These are phyloP conservation scores for Drosophila basisetae DNA, from an alignment of 2,888 invertebrate genomes.

Conservation along the genomic window DNA sequence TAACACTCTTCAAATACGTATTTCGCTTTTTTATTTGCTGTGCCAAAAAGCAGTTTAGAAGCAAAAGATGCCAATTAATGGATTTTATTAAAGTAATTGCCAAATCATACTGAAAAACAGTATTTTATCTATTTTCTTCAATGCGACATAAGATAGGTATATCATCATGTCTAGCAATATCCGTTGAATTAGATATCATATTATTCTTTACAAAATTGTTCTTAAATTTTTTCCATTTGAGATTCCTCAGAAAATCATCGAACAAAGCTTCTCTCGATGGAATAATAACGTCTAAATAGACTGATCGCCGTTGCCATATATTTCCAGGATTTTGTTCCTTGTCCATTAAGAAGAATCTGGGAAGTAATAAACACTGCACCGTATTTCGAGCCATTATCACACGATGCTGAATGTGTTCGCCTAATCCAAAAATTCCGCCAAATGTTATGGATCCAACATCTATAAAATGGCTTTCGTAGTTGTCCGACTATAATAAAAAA, in stretches of 20 bases:
- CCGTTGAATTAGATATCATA: slow-evolving; percentile 48
- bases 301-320: slow-evolving; percentile 83
- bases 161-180: slow-evolving; percentile 76
- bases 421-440: slow-evolving; percentile 88
- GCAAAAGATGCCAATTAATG: neutral
- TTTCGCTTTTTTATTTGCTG: neutral
- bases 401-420: slow-evolving; percentile 89
- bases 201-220: slow-evolving; percentile 63
- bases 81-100: fast-evolving
- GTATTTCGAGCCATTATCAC: slow-evolving; percentile 88
- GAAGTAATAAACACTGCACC: slow-evolving; percentile 89
- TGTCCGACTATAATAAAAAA: slow-evolving; percentile 12
- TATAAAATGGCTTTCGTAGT: slow-evolving; percentile 80
- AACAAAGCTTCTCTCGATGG: slow-evolving; percentile 82
- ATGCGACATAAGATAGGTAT: slow-evolving; percentile 84
- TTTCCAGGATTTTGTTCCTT: slow-evolving; percentile 84
- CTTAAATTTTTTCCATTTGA: slow-evolving; percentile 83
- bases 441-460: slow-evolving; percentile 83
- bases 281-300: slow-evolving; percentile 81
- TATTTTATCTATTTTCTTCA: slow-evolving; percentile 68
- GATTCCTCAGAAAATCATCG: slow-evolving; percentile 74
- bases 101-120: neutral
- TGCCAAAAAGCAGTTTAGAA: fast-evolving
- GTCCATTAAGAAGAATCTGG: slow-evolving; percentile 89
- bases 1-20: neutral